phyloP scores from a whole-genome alignment of 2,888 invertebrate genomes.

The Sepiola atlantica region DNA sequence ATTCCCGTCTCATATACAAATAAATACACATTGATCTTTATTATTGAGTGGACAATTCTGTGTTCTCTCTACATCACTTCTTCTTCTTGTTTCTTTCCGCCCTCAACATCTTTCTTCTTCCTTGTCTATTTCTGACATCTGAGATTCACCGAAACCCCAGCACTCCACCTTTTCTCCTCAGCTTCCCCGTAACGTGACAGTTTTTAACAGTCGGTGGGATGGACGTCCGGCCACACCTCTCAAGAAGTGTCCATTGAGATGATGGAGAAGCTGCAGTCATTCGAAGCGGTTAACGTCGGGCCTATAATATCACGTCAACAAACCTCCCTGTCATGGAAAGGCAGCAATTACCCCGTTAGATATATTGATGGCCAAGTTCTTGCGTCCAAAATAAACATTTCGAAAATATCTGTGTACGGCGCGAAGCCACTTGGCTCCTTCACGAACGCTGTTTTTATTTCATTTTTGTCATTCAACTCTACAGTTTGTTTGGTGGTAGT shows the following conservation, averaged over 20 bases:
- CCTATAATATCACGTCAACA: conserved; percentile 32
- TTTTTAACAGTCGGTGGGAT: background rate
- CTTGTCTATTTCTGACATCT: background rate
- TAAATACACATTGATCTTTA: too few relatives aligned
- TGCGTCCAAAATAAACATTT: background rate
- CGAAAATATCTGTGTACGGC: background rate
- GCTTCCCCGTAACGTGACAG: background rate
- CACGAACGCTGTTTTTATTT: background rate
- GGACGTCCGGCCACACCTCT: background rate
- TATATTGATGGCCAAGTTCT: conserved; percentile 7
- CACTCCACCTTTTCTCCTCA: background rate
- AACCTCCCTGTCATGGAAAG: conserved; percentile 5
- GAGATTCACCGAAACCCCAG: background rate
- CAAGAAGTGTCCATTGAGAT: background rate
- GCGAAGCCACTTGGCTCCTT: background rate
- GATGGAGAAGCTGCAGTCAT: background rate
- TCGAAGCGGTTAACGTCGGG: background rate
- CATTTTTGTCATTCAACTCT: background rate
- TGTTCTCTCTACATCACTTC: background rate
- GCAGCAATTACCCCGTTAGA: conserved; percentile 11
- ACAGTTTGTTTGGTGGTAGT: background rate
- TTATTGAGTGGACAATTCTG: background rate
- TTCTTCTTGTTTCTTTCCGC: background rate
- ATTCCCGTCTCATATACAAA: too few relatives aligned
- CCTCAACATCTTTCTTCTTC: background rate